Evolutionary conservation across 2,113 vertebrate genomes (phyloP).

Genomic region (Pao palembangensis): DNA sequence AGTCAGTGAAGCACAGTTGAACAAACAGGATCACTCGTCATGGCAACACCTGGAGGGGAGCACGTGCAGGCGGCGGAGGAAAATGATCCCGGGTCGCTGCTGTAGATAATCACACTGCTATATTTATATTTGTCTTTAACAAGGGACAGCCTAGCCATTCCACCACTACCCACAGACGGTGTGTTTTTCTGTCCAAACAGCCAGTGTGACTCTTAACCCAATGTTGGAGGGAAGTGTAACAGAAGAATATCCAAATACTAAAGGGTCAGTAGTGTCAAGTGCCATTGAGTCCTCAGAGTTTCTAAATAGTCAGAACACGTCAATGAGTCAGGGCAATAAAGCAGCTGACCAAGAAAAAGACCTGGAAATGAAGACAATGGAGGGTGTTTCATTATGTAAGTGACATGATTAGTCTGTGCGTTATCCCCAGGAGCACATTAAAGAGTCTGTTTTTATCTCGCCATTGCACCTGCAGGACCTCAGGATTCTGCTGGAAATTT

Average conservation of each 20-base stretch:
- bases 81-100: slow-evolving; percentile 51
- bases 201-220: slow-evolving; percentile 30
- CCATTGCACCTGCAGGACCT: not conserved
- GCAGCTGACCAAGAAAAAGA: slow-evolving; percentile 20
- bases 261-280: slow-evolving; percentile 49
- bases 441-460: slow-evolving; percentile 13
- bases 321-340: slow-evolving; percentile 34
- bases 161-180: slow-evolving; percentile 27
- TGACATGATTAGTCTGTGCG: slow-evolving; percentile 26
- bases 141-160: slow-evolving; percentile 36
- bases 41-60: slow-evolving; percentile 61
- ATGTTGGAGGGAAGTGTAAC: slow-evolving; percentile 34
- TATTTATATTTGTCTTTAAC: slow-evolving; percentile 66
- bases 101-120: slow-evolving; percentile 55
- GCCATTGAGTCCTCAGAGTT: slow-evolving; percentile 29
- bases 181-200: slow-evolving; percentile 28
- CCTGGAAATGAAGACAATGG: slow-evolving; percentile 35
- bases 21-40: slow-evolving; percentile 67
- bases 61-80: slow-evolving; percentile 44
- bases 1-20: slow-evolving; percentile 39
- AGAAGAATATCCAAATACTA: slow-evolving; percentile 42
- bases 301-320: slow-evolving; percentile 44
- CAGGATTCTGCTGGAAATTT: slow-evolving; percentile 1
- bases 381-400: slow-evolving; percentile 53
- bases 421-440: slow-evolving; percentile 3